Base-by-base conservation (phyloP, 2,797 vertebrate species). In the Orestias chungarensis region DNA sequence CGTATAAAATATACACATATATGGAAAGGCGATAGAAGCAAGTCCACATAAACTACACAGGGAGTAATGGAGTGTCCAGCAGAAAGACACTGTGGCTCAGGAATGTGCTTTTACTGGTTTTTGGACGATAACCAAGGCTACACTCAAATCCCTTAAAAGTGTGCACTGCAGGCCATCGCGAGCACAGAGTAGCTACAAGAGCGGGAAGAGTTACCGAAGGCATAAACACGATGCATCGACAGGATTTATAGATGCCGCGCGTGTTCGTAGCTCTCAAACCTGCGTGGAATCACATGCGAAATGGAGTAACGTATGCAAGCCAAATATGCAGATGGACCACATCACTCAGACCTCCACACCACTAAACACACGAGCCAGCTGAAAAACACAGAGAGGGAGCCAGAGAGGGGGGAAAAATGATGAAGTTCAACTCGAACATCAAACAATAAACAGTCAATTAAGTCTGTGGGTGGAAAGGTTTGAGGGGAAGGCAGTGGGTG, bases 361-460 rank as follows among this genome's bases (percentile, higher is more conserved):
- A 33, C 87, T 57, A 76, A 88, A 81, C 80, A 81, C 79, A 73
- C 86, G 83, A 61, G 72, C 72, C 85, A 68, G 72, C 65, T 17
- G 3, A 69, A 69, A 86, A 80, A 76, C 66, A 67, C 55, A 78
- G 62, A 74, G 91, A 93, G 54, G 57, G 47, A 25, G 77, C 27
- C 25, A 71, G 80, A 70, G 72, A 79, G 81, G 79, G 81, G 79
- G 38, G 70, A 76, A 85, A 89, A 87, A 85, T 87, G 83, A 91
- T 88, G 88, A 89, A 91, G 92, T 92, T 76, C 64, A 95, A 96
- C 93, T 95, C 92, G 86, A 93, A 94, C 95, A 96, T 96, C 91
- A 87, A 93, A 94, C 95, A 94, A 95, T 95, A 94, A 94, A 95
- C 95, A 96, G 95, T 94, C 86, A 94, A 94, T 94, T 93, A 95